Conservation (phyloP, 2,888 invertebrate species). For the Lepidocyrtinus sp. region DNA sequence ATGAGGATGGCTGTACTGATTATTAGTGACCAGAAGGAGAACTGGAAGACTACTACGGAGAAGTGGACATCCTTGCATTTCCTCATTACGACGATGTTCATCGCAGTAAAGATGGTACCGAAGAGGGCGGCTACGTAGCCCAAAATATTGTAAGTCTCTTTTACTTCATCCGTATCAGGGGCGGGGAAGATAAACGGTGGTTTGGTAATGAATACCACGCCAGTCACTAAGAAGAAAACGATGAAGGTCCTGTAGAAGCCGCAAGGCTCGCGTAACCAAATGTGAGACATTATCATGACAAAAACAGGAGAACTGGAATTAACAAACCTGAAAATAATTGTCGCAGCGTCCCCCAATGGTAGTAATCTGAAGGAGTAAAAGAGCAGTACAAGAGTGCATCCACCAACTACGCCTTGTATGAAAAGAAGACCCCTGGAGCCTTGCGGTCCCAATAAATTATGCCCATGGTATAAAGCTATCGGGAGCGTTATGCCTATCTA, state of each 20-base stretch:
- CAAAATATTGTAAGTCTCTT: constrained; percentile 72
- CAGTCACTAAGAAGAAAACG: constrained; percentile 73
- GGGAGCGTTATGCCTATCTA: constrained; percentile 71
- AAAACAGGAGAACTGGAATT: constrained; percentile 73
- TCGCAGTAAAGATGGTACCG: constrained; percentile 74
- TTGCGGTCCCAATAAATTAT: constrained; percentile 72
- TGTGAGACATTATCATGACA: constrained; percentile 73
- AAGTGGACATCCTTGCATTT: constrained; percentile 74
- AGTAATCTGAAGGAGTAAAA: constrained; percentile 74
- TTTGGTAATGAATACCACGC: constrained; percentile 73
- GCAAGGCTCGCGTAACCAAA: constrained; percentile 74
- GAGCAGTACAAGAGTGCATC: constrained; percentile 73
- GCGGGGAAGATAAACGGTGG: constrained; percentile 73
- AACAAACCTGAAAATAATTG: constrained; percentile 73
- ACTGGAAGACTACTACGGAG: constrained; percentile 73
- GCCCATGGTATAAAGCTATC: constrained; percentile 71
- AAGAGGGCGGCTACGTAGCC: constrained; percentile 73
- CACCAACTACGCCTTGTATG: constrained; percentile 74
- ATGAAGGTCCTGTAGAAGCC: constrained; percentile 73
- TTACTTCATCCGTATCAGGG: constrained; percentile 65
- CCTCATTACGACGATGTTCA: constrained; percentile 74
- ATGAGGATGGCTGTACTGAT: constrained; percentile 71
- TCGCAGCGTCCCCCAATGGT: constrained; percentile 75
- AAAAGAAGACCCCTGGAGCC: constrained; percentile 72
- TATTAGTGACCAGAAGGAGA: constrained; percentile 73